Evolutionary conservation across 2,888 invertebrate species (phyloP), one percentile per base, ranked within the genome.

Genomic region (Mythimna pallens): DNA sequence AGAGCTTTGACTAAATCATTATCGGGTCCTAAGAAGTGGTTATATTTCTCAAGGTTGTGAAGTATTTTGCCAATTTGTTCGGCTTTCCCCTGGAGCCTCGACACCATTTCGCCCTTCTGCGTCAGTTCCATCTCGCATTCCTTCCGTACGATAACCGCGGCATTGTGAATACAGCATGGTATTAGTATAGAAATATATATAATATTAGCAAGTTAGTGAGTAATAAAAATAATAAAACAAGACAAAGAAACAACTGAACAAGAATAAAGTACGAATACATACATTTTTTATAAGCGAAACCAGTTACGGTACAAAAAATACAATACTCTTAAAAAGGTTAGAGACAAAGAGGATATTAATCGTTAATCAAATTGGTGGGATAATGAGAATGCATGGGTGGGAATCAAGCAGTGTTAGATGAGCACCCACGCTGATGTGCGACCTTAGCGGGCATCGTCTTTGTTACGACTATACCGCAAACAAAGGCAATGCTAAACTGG

Each of bases 101-200:
- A 98, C 90, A 99, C 99, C 97, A 99, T 98, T 96, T 99, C 99
- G 89, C 99, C 99, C 95, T 99, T 99, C 97, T 99, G 99, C 91
- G 99, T 99, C 94, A 99, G 97, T 95, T 99, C 99, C 97, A 98
- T 97, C 97, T 99, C 99, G 97, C 99, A 99, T 97, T 99, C 99
- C 99, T 99, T 96, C 94, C 95, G 90, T 93, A 89, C 87, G 91
- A 90, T 80, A 92, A 91, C 89, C 93, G 94, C 94, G 94, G 94
- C 94, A 95, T 93, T 91, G 90, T 94, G 92, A 95, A 95, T 93
- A 95, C 92, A 95, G 88, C 91, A 93, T 91, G 89, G 89, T 88
- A 93, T 95, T 96, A 96, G 95, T 96, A 93, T 89, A 70, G 73
- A 71, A 76, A 88, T 86, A 87, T 86, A 86, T 52, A 81, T 81